phyloP scores from a whole-genome alignment of 2,113 vertebrate genomes.

The Thermophis baileyi region DNA sequence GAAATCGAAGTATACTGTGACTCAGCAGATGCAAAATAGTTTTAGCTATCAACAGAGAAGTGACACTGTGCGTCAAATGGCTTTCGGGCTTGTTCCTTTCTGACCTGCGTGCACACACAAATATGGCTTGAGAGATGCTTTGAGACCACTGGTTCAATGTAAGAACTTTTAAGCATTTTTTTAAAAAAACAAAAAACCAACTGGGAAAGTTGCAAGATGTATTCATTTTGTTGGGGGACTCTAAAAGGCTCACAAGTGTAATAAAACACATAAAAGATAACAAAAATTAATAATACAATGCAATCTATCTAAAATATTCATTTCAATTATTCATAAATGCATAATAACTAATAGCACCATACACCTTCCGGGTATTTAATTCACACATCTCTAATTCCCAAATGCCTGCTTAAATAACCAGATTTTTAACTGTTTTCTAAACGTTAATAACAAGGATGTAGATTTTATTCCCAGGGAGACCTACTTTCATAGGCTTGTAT shows the following conservation, averaged over 20 bases:
- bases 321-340: neutral
- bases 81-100: neutral
- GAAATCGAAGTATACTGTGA: neutral
- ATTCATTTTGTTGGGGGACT: neutral
- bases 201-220: neutral
- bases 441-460: neutral
- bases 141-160: neutral
- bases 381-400: neutral
- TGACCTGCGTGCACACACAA: neutral
- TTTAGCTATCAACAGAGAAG: neutral
- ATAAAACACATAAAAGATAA: neutral
- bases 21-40: neutral
- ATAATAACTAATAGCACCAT: neutral
- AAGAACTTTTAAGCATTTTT: neutral
- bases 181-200: neutral
- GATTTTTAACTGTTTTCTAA: neutral
- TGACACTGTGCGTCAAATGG: neutral
- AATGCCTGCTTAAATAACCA: neutral
- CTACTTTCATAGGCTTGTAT: neutral
- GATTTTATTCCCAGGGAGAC: neutral
- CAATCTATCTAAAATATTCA: neutral
- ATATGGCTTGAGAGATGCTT: neutral
- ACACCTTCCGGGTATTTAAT: neutral
- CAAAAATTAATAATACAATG: neutral
- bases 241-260: neutral